A percentile compares a stretch with the other conserved stretches of the same genome.
These are phyloP conservation scores for Nycticorax nycticorax DNA, from an alignment of 2,113 vertebrate species.

Conservation along the genomic window DNA sequence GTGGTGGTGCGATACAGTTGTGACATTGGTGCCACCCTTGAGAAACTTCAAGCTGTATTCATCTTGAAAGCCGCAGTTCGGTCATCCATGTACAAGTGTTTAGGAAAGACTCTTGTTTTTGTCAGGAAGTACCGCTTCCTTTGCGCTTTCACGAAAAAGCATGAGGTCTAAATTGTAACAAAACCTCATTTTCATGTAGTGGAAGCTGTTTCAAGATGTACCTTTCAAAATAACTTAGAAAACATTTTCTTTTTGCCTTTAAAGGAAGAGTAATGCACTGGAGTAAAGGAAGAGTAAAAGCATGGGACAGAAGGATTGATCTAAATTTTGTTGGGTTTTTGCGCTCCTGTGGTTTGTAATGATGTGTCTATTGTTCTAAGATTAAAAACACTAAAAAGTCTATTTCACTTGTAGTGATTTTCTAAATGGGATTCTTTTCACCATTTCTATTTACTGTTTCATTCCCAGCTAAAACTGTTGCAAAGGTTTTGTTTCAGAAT, in stretches of 20 bases:
- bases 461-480: background rate
- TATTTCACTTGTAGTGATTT: background rate
- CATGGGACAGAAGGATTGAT: background rate
- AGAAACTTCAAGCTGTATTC: background rate
- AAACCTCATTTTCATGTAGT: background rate
- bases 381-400: background rate
- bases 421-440: background rate
- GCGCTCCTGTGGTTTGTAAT: background rate
- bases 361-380: background rate
- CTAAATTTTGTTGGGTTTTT: background rate
- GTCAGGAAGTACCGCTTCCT: background rate
- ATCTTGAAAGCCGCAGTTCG: background rate
- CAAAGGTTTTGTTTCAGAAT: background rate
- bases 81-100: background rate
- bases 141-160: background rate
- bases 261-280: background rate
- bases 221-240: background rate
- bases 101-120: background rate
- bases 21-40: background rate
- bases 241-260: background rate
- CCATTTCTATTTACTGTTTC: background rate
- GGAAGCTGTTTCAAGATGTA: background rate
- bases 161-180: background rate
- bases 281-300: background rate
- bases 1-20: fast-evolving